These are phyloP conservation scores for Rafetus swinhoei DNA, from an alignment of 2,113 vertebrate species.

Conservation along the genomic window DNA sequence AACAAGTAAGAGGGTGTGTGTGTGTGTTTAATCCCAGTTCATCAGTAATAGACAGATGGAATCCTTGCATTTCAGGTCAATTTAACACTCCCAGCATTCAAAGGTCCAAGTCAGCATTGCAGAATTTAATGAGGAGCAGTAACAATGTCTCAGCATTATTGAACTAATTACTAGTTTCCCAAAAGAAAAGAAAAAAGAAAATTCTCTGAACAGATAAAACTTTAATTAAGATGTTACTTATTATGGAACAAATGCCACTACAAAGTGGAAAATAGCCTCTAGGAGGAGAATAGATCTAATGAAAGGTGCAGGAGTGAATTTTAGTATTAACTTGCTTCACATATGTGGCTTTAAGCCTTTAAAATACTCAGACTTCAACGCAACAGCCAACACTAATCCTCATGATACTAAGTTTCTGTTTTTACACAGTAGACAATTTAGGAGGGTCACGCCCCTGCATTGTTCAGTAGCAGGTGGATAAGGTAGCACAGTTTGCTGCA, in stretches of 20 bases:
- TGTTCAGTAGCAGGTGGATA: neutral
- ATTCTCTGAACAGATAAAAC: constrained; percentile 70
- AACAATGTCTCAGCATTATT: constrained; percentile 48
- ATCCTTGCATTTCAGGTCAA: constrained; percentile 59
- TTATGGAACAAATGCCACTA: constrained; percentile 62
- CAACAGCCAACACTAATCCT: neutral
- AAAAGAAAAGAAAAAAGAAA: constrained; percentile 56
- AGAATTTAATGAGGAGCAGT: constrained; percentile 76
- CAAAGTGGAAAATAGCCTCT: constrained; percentile 70
- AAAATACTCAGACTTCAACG: constrained; percentile 16
- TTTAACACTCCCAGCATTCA: constrained; percentile 52
- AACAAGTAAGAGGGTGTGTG: constrained; percentile 18
- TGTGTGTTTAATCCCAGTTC: constrained; percentile 54
- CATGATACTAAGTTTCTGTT: fast-evolving
- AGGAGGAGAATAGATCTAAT: constrained; percentile 50
- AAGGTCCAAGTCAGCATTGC: constrained; percentile 65
- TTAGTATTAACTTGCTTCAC: constrained; percentile 8
- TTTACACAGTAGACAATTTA: fast-evolving
- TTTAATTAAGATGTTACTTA: constrained; percentile 71
- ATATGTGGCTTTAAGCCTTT: neutral
- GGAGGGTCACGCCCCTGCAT: neutral
- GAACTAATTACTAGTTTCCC: constrained; percentile 69
- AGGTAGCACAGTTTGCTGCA: neutral
- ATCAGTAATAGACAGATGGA: constrained; percentile 67
- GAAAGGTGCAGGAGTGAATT: constrained; percentile 12